A percentile compares a stretch with the other conserved stretches of the same genome.
Conservation (phyloP, 2,797 vertebrate genomes). For the Chiloscyllium punctatum region DNA sequence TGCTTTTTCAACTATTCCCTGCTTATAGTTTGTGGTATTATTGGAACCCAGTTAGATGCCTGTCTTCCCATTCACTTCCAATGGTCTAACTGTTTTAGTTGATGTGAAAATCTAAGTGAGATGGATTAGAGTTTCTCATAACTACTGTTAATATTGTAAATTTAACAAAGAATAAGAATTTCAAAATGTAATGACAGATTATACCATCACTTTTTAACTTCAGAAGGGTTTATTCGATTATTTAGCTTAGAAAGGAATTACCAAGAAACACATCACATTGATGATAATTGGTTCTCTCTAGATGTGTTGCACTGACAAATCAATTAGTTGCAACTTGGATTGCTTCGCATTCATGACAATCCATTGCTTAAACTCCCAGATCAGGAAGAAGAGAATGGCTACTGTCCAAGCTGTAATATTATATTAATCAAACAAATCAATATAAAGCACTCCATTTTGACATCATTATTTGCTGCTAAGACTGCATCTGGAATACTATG, state of each 20-base stretch:
- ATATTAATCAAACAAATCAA: not conserved
- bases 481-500: not conserved
- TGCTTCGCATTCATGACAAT: constrained; percentile 67
- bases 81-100: not conserved
- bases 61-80: not conserved
- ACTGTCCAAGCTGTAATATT: constrained; percentile 53
- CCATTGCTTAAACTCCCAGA: constrained; percentile 89
- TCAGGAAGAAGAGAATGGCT: constrained; percentile 80
- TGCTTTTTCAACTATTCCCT: not conserved
- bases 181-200: not conserved
- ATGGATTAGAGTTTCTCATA: not conserved
- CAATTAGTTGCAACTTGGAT: not conserved
- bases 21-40: not conserved
- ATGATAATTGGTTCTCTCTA: not conserved
- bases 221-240: not conserved
- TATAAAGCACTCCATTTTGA: not conserved
- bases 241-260: not conserved
- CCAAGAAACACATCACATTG: not conserved
- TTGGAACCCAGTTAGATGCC: not conserved
- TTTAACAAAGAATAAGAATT: not conserved
- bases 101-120: constrained; percentile 12
- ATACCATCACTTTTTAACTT: not conserved
- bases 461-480: not conserved
- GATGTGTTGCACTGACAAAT: not conserved
- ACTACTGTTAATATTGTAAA: not conserved